Conservation (phyloP, 2,888 invertebrate species). For the Eugnorisma glareosa region DNA sequence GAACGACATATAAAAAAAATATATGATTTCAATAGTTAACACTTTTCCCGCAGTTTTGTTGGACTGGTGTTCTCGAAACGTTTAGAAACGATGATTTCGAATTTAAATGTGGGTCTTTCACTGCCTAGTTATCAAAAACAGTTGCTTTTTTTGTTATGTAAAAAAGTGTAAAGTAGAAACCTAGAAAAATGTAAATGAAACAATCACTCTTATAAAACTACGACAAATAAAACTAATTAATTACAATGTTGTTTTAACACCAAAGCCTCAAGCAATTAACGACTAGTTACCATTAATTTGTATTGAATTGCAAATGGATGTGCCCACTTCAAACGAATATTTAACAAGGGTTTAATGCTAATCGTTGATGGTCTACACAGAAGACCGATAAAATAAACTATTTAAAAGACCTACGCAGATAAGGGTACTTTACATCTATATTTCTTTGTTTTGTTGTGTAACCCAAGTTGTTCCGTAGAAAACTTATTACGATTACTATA, state of each 20-base stretch:
- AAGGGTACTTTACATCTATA: background rate
- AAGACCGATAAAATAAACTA: constrained; percentile 5
- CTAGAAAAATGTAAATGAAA: background rate
- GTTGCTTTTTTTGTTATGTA: background rate
- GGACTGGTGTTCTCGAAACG: background rate
- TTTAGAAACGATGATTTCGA: background rate
- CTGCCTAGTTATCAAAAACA: no score
- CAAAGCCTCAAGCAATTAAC: constrained; percentile 49
- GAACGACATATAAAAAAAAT: no score
- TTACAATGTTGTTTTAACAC: constrained; percentile 20
- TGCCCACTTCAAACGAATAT: constrained; percentile 58
- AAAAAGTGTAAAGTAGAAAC: background rate
- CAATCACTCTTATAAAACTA: background rate
- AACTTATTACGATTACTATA: no score
- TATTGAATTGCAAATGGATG: constrained; percentile 66
- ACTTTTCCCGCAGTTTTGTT: no score
- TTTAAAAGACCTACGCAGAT: background rate
- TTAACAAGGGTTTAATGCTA: constrained; percentile 44
- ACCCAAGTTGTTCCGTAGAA: background rate
- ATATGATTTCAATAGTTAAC: no score
- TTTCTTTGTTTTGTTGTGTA: background rate
- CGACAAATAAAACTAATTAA: constrained; percentile 25
- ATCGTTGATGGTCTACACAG: constrained; percentile 13
- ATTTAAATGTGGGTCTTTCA: background rate
- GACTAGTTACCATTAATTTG: constrained; percentile 47